phyloP scores from a whole-genome alignment of 2,797 vertebrate species.

The Alectoris magna region DNA sequence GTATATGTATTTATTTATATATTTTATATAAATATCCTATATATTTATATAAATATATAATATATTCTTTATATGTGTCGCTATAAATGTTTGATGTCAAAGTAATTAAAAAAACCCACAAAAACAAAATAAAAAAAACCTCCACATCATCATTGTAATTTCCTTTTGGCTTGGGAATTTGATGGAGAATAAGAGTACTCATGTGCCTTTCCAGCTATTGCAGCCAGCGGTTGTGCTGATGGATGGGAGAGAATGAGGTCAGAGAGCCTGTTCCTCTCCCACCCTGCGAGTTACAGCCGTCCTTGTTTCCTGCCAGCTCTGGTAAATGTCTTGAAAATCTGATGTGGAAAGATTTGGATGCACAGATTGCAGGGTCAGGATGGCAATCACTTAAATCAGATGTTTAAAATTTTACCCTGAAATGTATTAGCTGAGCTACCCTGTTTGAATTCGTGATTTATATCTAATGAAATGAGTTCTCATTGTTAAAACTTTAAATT shows the following conservation, averaged over 20 bases:
- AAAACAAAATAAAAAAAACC: background rate
- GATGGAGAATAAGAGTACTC: background rate
- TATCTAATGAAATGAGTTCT: background rate
- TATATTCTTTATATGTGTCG: constrained; percentile 63
- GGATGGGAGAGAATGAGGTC: fast-evolving
- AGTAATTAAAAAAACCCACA: background rate
- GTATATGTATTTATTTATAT: constrained; percentile 73
- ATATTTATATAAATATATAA: constrained; percentile 75
- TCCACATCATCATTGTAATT: background rate
- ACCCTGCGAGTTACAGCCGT: background rate
- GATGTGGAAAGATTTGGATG: background rate
- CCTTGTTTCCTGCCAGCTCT: background rate
- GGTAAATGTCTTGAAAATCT: background rate
- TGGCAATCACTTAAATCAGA: background rate
- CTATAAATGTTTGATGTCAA: constrained; percentile 37
- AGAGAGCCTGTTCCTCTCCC: fast-evolving
- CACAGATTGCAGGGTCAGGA: fast-evolving
- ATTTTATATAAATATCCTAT: constrained; percentile 74
- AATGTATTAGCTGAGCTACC: background rate
- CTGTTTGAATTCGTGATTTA: background rate
- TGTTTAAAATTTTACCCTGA: background rate
- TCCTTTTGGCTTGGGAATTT: background rate
- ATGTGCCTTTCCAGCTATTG: background rate
- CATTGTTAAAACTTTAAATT: background rate
- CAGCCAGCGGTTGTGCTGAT: background rate